Conservation (phyloP, 2,888 invertebrate species). For the Frankliniella intonsa region DNA sequence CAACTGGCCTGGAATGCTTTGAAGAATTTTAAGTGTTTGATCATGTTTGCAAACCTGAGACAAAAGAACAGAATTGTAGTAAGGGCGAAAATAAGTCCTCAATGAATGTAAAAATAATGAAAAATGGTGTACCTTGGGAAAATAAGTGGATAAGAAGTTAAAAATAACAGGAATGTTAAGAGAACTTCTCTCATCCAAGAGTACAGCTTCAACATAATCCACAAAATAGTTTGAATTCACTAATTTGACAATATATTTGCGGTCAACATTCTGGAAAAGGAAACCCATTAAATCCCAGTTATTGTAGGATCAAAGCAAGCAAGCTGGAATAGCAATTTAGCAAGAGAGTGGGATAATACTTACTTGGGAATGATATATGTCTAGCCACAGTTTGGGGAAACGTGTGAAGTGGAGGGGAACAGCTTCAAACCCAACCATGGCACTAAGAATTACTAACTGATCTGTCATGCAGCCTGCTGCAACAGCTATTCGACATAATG, state of each 20-base stretch:
- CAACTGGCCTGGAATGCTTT: constrained; percentile 58
- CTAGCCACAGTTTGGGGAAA: constrained; percentile 89
- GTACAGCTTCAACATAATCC: constrained; percentile 85
- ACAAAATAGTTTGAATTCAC: constrained; percentile 76
- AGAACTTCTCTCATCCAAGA: constrained; percentile 81
- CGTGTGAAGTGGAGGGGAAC: constrained; percentile 81
- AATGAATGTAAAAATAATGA: not conserved
- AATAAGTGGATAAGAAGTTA: constrained; percentile 82
- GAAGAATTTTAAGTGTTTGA: constrained; percentile 57
- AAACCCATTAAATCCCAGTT: constrained; percentile 12
- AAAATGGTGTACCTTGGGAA: constrained; percentile 66
- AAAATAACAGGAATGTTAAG: constrained; percentile 79
- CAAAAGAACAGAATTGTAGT: constrained; percentile 31
- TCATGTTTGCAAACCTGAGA: constrained; percentile 57
- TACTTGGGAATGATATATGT: constrained; percentile 61
- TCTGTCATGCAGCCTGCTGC: constrained; percentile 83
- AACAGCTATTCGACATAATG: constrained; percentile 80
- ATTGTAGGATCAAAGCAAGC: not conserved
- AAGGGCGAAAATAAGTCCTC: not conserved
- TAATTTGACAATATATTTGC: constrained; percentile 75
- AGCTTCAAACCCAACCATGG: constrained; percentile 85
- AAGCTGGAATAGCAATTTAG: not conserved
- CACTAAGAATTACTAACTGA: constrained; percentile 77
- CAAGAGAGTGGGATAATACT: constrained; percentile 39
- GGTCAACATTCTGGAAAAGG: constrained; percentile 62